Evolutionary conservation across 1,140 invertebrate genomes (phyloP).

Genomic region (Bombyx mori): ASM3026992v2 NC_085116.1:10652501-10653000

Average conservation of each 20-base stretch:
- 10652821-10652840: slow-evolving; percentile 89
- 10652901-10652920: too few species aligned
- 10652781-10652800: slow-evolving; percentile 80
- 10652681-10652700: slow-evolving; percentile 18
- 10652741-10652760: slow-evolving; percentile 58
- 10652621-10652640: slow-evolving; percentile 25
- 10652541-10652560: slow-evolving; percentile 18
- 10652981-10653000: too few species aligned
- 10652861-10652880: too few species aligned
- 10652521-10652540: slow-evolving; percentile 9
- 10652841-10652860: slow-evolving; percentile 55
- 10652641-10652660: slow-evolving; percentile 48
- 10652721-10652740: slow-evolving; percentile 41
- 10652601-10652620: slow-evolving; percentile 18
- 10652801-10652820: slow-evolving; percentile 80
- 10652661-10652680: slow-evolving; percentile 12
- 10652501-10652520: slow-evolving; percentile 5
- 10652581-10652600: slow-evolving; percentile 16
- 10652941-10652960: too few species aligned
- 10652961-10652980: too few species aligned
- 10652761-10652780: slow-evolving; percentile 77
- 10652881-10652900: too few species aligned
- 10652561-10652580: slow-evolving; percentile 6
- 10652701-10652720: slow-evolving; percentile 52
- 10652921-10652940: too few species aligned